Base-by-base conservation (phyloP, 2,797 vertebrate species). In the Molossus alvarezi region DNA sequence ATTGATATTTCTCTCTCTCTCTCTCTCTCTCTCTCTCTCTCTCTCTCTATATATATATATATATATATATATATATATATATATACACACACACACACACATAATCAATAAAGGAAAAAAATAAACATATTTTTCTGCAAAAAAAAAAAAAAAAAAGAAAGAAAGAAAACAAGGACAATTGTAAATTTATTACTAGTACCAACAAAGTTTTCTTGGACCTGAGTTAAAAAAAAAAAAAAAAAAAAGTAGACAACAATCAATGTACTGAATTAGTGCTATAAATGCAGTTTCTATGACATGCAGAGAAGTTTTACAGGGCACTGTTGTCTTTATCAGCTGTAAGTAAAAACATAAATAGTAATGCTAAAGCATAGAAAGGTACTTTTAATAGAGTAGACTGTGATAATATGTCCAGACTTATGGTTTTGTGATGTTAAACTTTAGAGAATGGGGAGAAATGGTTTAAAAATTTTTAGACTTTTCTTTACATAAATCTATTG, bases 401-500 rank as follows among this genome's bases (percentile, higher is more conserved):
- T 75, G 62, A 51, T 84, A 55, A 79, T 60, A 58, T 41, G 41
- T 62, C 55, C 25, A 75, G n/a, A 72, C 14, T 64, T 53, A 89
- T 1, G 85, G 57, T 20, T 83, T 67, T 82, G n/a, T 69, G 79
- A 94, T 64, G 21, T 67, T 94, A 82, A 91, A 89, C 9, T 60
- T 85, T 83, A 82, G 60, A 85, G 64, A 95, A 90, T 73, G 37
- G 21, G 60, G 33, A 83, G 33, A 88, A 91, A 91, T 27, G 41
- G 17, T 88, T 95, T 62, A 25, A 81, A 88, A 90, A 12, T 88
- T 73, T 81, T 76, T 64, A 83, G 60, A 41, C 20, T 82, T 94
- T 79, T 18, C 53, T 71, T 85, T 88, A 83, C n/a, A 60, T 93
- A 91, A 91, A 91, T 82, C 73, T 33, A 75, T 86, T 83, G 65